A percentile compares a stretch with the other conserved stretches of the same genome.
Conservation (phyloP, 2,888 invertebrate genomes). For the Nycteola revayana region DNA sequence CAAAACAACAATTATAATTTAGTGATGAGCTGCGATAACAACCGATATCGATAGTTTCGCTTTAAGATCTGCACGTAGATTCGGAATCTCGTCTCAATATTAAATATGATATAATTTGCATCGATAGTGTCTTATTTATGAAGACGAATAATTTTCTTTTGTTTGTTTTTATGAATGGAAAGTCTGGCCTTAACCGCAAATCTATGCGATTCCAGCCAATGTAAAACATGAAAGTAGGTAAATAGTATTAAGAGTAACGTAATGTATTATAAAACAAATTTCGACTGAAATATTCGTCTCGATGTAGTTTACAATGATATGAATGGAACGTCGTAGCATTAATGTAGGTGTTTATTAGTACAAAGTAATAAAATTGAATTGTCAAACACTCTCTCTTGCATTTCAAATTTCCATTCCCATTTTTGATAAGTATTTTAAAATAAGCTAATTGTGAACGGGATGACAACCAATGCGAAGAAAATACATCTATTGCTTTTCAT, state of each 20-base stretch:
- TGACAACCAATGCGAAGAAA: constrained; percentile 14
- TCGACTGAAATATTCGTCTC: constrained; percentile 79
- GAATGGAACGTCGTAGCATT: constrained; percentile 66
- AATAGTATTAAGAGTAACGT: constrained; percentile 59
- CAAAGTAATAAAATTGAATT: constrained; percentile 59
- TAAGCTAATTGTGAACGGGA: constrained; percentile 16
- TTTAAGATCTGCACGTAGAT: constrained; percentile 51
- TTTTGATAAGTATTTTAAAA: constrained; percentile 19
- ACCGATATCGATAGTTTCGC: constrained; percentile 47
- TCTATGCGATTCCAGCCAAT: constrained; percentile 73
- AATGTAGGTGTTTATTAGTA: constrained; percentile 78
- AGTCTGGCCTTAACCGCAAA: constrained; percentile 68
- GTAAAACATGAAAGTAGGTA: constrained; percentile 54
- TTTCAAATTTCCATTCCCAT: constrained; percentile 25
- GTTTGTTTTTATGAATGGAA: constrained; percentile 35
- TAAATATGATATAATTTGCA: constrained; percentile 49
- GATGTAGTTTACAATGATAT: constrained; percentile 75
- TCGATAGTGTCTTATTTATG: constrained; percentile 52
- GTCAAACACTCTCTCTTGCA: constrained; percentile 32
- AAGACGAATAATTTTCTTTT: constrained; percentile 32
- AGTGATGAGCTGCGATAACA: constrained; percentile 41
- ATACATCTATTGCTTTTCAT: constrained; percentile 18
- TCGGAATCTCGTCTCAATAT: constrained; percentile 45
- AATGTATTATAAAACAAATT: constrained; percentile 74
- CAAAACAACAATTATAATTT: constrained; percentile 14